Base-by-base conservation (phyloP, 2,113 vertebrate genomes). In the Condylura cristata region DNA sequence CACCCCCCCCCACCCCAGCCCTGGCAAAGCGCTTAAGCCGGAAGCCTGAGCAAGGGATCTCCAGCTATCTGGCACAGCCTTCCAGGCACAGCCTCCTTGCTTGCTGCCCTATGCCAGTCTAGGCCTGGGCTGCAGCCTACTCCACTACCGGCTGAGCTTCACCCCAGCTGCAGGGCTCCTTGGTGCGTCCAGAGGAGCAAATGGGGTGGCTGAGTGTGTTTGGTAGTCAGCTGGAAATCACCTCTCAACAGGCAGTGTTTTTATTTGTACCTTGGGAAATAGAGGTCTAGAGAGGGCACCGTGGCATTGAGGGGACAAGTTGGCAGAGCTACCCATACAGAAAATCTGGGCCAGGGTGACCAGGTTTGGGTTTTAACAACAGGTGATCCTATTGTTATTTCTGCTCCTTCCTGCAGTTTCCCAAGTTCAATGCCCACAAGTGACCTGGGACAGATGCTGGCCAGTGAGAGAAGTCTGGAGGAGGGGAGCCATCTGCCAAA, bases 261-360 rank as follows among this genome's bases (percentile, higher is more conserved):
- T 58, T 2, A 8, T 41, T 30, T 86, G n/a, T 28, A 5, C 8
- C 48, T 32, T 16, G 0, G 5, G 37, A 78, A 58, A 9, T 3
- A 2, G 1, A 72, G 61, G 56, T 32, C n/a, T 11, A 5, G 1
- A 37, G 37, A 30, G 26, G 51, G 39, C 4, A 0, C 63, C 70
- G 24, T 46, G n/a, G 34, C 11, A 8, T 56, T 5, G 5, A 39
- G 18, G 22, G 5, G 17, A 18, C 13, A 10, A 0, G 6, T 9
- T 9, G 30, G 22, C 46, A 34, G 74, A 32, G 46, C 44, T 71
- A 5, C 61, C 28, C 58, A 2, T 16, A 37, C 48, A 3, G 10
- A 53, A 89, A 83, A 48, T 46, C 7, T 14, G 32, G 61, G n/a
- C 39, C 2, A 2, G 10, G 17, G 16, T 8, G 8, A 12, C 20